These are phyloP conservation scores for Mormyrops boulengeri DNA, from an alignment of 2,797 vertebrate species.

Conservation along the genomic window DNA sequence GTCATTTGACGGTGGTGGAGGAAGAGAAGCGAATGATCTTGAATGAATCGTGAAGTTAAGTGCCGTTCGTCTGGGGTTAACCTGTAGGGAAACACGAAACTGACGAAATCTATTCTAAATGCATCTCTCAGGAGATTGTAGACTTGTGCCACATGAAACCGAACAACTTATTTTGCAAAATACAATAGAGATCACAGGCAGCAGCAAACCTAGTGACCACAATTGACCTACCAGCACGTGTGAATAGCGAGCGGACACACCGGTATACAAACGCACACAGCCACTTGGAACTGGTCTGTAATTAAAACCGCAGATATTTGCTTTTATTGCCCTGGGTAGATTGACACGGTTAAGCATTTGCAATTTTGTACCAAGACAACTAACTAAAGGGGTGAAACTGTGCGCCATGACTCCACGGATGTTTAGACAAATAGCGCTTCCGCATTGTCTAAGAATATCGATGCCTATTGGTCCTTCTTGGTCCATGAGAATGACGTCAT, in stretches of 20 bases:
- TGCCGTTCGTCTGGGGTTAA: slow-evolving; percentile 23
- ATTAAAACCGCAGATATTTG: slow-evolving; percentile 13
- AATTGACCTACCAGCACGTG: slow-evolving; percentile 50
- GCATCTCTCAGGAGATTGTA: background rate
- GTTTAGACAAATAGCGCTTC: background rate
- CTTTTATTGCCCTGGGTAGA: slow-evolving; percentile 15
- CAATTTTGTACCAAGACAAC: slow-evolving; percentile 26
- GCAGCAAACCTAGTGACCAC: background rate
- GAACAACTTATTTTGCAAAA: background rate
- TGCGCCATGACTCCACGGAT: slow-evolving; percentile 32
- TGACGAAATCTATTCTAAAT: background rate
- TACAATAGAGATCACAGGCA: background rate
- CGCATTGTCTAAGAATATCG: background rate
- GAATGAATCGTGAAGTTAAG: slow-evolving; percentile 23
- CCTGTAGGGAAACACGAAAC: slow-evolving; percentile 32
- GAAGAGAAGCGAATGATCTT: slow-evolving; percentile 41
- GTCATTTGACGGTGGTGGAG: slow-evolving; percentile 40
- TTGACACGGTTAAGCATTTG: slow-evolving; percentile 25
- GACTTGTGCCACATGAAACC: background rate
- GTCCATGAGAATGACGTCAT: slow-evolving; percentile 20
- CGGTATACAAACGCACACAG: slow-evolving; percentile 1
- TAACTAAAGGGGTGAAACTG: slow-evolving; percentile 21
- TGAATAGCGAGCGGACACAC: slow-evolving; percentile 12
- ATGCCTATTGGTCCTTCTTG: background rate
- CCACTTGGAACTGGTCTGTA: slow-evolving; percentile 12